phyloP scores from a whole-genome alignment of 2,888 invertebrate genomes.

The Bhutanitis thaidina region DNA sequence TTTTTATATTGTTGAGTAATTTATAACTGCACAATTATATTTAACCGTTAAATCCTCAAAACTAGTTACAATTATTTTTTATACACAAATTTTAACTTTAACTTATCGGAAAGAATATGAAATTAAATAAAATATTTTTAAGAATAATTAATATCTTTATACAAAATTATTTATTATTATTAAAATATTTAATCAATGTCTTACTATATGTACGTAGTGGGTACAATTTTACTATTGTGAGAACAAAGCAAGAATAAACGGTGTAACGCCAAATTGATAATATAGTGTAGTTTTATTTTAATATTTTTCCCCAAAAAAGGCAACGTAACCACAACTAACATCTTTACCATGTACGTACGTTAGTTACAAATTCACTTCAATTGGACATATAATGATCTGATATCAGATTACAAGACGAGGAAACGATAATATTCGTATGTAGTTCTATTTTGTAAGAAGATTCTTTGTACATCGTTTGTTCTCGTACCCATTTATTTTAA shows the following conservation, averaged over 20 bases:
- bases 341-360: too few relatives aligned
- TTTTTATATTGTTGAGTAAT: background rate
- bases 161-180: background rate
- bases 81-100: background rate
- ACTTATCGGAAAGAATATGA: background rate
- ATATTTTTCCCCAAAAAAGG: too few relatives aligned
- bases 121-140: background rate
- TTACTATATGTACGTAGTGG: conserved; percentile 39
- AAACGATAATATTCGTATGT: too few relatives aligned
- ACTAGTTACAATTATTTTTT: background rate
- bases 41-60: too few relatives aligned
- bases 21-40: too few relatives aligned
- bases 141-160: background rate
- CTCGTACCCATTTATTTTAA: too few relatives aligned
- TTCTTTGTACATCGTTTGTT: too few relatives aligned
- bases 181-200: conserved; percentile 12
- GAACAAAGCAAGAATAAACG: conserved; percentile 55
- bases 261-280: conserved; percentile 51
- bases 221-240: conserved; percentile 54
- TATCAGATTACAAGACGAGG: too few relatives aligned
- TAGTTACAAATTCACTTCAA: too few relatives aligned
- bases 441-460: too few relatives aligned
- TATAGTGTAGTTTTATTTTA: conserved; percentile 29
- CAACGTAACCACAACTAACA: too few relatives aligned
- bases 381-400: too few relatives aligned